These are phyloP conservation scores for Notothenia coriiceps DNA, from an alignment of 2,113 vertebrate species.

Conservation along the genomic window DNA sequence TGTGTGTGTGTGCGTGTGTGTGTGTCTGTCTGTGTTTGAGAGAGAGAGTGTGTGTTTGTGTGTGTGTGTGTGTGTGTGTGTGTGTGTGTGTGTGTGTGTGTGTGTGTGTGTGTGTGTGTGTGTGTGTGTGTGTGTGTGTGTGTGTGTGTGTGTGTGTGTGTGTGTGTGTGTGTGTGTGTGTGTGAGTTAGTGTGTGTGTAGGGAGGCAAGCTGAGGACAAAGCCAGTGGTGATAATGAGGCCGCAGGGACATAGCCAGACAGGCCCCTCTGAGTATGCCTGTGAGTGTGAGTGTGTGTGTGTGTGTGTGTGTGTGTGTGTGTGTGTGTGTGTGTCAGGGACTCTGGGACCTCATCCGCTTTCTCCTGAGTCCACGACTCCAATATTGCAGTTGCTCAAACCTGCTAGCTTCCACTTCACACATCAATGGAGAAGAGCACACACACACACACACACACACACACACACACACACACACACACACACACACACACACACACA, in stretches of 20 bases:
- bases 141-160: constrained; percentile 61
- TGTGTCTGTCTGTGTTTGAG: constrained; percentile 62
- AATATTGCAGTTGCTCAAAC: constrained; percentile 76
- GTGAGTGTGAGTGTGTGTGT: constrained; percentile 39
- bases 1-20: constrained; percentile 44
- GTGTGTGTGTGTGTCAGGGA: constrained; percentile 55
- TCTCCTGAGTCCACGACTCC: constrained; percentile 79
- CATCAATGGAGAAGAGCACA: constrained; percentile 60
- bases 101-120: constrained; percentile 48
- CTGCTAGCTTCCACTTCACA: constrained; percentile 67
- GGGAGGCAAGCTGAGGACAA: constrained; percentile 80
- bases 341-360: constrained; percentile 71
- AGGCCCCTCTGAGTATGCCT: constrained; percentile 71
- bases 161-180: constrained; percentile 45
- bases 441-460: constrained; percentile 25
- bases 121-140: constrained; percentile 59
- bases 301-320: constrained; percentile 39
- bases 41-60: constrained; percentile 49
- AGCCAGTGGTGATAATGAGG: constrained; percentile 84
- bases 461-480: constrained; percentile 42
- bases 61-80: constrained; percentile 44
- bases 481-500: constrained; percentile 40
- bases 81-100: constrained; percentile 67
- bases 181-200: constrained; percentile 59
- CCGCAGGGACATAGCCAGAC: constrained; percentile 83